These are phyloP conservation scores for Arenicola marina DNA, from an alignment of 2,888 invertebrate species.

Conservation along the genomic window DNA sequence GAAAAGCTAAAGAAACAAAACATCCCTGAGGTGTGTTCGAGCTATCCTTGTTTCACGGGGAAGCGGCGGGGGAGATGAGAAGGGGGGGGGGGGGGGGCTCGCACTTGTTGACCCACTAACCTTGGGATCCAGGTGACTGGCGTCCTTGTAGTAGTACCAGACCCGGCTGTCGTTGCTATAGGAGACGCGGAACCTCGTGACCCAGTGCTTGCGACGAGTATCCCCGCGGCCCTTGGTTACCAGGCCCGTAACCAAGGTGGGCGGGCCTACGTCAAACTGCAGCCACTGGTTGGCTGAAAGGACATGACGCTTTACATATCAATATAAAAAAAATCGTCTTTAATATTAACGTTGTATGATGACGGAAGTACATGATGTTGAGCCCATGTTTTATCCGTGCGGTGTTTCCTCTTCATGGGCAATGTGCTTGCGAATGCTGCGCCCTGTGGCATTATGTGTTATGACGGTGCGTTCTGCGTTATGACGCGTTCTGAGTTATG, in stretches of 20 bases:
- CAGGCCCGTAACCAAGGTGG: constrained; percentile 64
- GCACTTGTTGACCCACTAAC: too few species aligned
- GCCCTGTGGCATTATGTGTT: too few species aligned
- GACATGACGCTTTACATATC: not conserved
- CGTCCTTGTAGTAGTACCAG: constrained; percentile 65
- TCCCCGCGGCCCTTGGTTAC: constrained; percentile 65
- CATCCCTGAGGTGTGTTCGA: too few species aligned
- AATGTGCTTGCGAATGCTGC: too few species aligned
- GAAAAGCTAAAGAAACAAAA: too few species aligned
- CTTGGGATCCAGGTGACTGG: constrained; percentile 63
- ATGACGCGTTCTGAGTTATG: too few species aligned
- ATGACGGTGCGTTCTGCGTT: too few species aligned
- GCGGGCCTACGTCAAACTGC: constrained; percentile 65
- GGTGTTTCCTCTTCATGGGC: too few species aligned
- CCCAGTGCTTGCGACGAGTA: constrained; percentile 63
- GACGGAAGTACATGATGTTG: not conserved
- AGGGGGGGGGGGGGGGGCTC: too few species aligned
- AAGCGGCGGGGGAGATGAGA: too few species aligned
- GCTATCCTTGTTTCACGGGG: too few species aligned
- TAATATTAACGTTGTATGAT: not conserved
- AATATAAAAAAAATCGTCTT: not conserved
- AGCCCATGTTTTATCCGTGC: too few species aligned
- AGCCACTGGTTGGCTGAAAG: constrained; percentile 64
- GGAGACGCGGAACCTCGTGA: constrained; percentile 64
- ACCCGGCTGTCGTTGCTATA: constrained; percentile 64